These are phyloP conservation scores for Cyanoliseus patagonus DNA, from an alignment of 2,113 vertebrate genomes.

Conservation along the genomic window DNA sequence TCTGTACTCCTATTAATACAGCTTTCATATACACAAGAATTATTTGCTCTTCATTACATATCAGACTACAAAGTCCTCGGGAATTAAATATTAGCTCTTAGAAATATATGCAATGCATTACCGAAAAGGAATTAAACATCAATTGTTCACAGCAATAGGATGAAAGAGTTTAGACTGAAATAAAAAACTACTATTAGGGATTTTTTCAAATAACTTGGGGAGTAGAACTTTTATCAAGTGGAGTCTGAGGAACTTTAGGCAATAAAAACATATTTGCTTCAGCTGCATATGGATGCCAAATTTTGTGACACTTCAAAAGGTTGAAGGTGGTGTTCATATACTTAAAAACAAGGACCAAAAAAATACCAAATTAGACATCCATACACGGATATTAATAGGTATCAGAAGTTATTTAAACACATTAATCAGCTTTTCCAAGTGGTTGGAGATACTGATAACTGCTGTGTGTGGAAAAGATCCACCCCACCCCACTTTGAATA, in stretches of 20 bases:
- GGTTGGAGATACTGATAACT: constrained; percentile 1
- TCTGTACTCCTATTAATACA: background rate
- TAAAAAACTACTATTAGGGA: background rate
- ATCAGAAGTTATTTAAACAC: constrained; percentile 33
- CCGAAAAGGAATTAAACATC: background rate
- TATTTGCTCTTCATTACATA: background rate
- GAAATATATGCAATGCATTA: background rate
- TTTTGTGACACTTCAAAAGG: background rate
- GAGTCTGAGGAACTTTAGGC: background rate
- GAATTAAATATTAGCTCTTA: background rate
- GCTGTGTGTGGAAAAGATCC: background rate
- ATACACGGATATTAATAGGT: background rate
- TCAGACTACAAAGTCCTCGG: background rate
- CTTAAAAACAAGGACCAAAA: background rate
- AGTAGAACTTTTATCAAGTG: background rate
- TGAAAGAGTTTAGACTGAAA: background rate
- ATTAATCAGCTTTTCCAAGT: constrained; percentile 47
- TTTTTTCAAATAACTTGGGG: background rate
- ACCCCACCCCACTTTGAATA: background rate
- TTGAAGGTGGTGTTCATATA: background rate
- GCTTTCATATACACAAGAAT: background rate
- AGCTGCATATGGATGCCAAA: background rate
- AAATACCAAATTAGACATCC: background rate
- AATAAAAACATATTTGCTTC: background rate
- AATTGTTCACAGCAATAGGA: background rate